A percentile compares a stretch with the other conserved stretches of the same genome.
Conservation (phyloP, 2,797 vertebrate species). For the Pachyuromys duprasi region DNA sequence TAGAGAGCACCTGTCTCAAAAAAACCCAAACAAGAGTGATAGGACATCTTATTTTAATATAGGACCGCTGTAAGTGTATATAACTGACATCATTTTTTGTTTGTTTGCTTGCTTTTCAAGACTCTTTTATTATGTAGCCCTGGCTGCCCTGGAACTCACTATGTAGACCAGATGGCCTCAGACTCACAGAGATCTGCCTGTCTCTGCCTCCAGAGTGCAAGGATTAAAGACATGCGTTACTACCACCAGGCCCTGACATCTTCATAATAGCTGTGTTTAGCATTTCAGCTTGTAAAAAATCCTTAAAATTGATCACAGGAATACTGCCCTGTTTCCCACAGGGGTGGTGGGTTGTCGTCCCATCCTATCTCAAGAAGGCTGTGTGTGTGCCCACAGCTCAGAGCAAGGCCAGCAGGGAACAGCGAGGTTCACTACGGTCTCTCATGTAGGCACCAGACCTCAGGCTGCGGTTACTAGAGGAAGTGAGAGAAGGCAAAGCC, state of each 20-base stretch:
- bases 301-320: neutral
- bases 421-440: constrained; percentile 57
- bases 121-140: neutral
- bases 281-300: constrained; percentile 9
- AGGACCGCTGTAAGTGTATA: neutral
- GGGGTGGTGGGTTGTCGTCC: neutral
- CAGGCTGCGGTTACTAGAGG: neutral
- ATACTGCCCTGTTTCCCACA: neutral
- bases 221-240: neutral
- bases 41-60: constrained; percentile 23
- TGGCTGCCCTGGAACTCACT: neutral
- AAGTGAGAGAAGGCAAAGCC: neutral
- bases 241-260: neutral
- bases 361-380: neutral
- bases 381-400: neutral
- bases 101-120: neutral
- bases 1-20: neutral
- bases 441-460: neutral
- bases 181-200: neutral
- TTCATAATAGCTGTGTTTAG: constrained; percentile 14
- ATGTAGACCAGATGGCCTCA: neutral
- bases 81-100: neutral
- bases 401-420: constrained; percentile 65
- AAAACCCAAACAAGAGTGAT: neutral
- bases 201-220: neutral